Percentiles rank a stretch among this genome's conserved stretches.
These are phyloP conservation scores for Camelus bactrianus DNA, from an alignment of 2,113 vertebrate genomes.

Conservation along the genomic window DNA sequence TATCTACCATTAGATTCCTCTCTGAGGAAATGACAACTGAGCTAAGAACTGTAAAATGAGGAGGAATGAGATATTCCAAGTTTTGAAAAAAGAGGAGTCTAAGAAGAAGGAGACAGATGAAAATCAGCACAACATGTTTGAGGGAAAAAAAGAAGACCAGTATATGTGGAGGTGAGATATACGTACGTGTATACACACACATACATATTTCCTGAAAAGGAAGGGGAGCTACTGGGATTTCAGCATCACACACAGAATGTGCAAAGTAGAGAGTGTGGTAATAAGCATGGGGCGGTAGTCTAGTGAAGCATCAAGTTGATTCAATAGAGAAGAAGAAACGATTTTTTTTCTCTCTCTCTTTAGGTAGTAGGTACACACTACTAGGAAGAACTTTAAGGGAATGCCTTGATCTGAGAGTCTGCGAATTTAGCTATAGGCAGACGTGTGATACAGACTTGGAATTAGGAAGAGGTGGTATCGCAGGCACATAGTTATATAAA, in stretches of 20 bases:
- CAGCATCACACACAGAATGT: background rate
- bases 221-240: background rate
- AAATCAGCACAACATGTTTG: background rate
- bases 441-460: background rate
- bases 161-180: background rate
- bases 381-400: background rate
- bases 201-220: background rate
- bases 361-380: background rate
- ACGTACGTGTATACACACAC: too few relatives aligned
- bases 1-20: background rate
- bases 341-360: background rate
- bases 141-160: background rate
- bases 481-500: background rate
- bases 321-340: background rate
- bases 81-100: background rate
- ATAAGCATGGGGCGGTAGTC: background rate
- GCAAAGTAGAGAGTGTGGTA: background rate
- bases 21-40: background rate
- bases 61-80: background rate
- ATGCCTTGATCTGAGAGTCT: background rate
- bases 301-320: background rate
- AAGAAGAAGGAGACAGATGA: background rate
- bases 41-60: background rate
- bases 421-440: background rate
- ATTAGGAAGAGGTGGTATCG: background rate